A percentile compares a stretch with the other conserved stretches of the same genome.
Conservation (phyloP, 2,797 vertebrate genomes). For the Hippopotamyrus pictus region DNA sequence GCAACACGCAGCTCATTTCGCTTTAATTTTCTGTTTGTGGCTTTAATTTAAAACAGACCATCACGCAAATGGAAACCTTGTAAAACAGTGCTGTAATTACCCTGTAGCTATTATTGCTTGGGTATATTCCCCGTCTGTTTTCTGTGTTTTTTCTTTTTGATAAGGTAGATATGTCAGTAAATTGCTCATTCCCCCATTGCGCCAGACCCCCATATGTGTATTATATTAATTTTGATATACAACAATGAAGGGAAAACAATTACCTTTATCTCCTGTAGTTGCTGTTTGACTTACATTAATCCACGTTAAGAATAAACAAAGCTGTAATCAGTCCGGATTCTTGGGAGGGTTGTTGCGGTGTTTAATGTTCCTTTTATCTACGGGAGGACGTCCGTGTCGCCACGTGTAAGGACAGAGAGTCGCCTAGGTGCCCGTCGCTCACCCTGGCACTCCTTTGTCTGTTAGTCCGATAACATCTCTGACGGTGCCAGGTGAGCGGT, state of each 20-base stretch:
- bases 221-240: neutral
- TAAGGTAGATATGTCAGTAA: neutral
- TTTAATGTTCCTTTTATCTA: conserved; percentile 5
- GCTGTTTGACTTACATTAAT: conserved; percentile 2
- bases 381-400: neutral
- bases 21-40: conserved; percentile 11
- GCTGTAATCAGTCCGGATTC: neutral
- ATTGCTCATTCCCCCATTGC: neutral
- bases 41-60: conserved; percentile 8
- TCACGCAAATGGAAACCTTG: neutral
- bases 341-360: neutral
- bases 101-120: neutral
- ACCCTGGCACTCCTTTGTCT: neutral
- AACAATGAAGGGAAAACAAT: neutral
- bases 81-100: neutral
- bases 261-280: neutral
- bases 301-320: conserved; percentile 7
- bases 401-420: neutral
- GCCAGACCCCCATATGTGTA: neutral
- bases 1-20: conserved; percentile 22
- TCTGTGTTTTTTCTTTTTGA: neutral
- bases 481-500: neutral
- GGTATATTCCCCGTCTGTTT: neutral
- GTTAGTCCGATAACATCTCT: neutral
- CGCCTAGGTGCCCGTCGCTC: neutral